A percentile compares a stretch with the other conserved stretches of the same genome.
Evolutionary conservation across 2,113 vertebrate species (phyloP).

Genomic region (Stigmatopora argus): DNA sequence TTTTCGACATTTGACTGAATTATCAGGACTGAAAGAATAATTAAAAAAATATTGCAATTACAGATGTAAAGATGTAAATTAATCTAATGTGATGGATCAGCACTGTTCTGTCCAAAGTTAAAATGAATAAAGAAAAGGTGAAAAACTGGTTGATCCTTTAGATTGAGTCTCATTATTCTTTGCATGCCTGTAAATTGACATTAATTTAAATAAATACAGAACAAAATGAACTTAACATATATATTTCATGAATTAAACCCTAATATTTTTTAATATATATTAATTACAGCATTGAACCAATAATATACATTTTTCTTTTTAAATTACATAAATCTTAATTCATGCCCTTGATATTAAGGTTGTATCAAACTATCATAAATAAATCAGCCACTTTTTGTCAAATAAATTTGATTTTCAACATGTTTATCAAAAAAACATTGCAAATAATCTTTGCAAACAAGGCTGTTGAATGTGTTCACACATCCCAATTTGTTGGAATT

Average conservation of each 20-base stretch:
- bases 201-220: slow-evolving; percentile 6
- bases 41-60: not conserved
- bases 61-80: not conserved
- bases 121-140: not conserved
- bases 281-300: too few relatives aligned
- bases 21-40: not conserved
- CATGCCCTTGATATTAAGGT: too few relatives aligned
- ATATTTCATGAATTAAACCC: slow-evolving; percentile 51
- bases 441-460: not conserved
- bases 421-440: too few relatives aligned
- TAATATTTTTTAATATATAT: too few relatives aligned
- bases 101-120: not conserved
- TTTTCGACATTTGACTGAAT: slow-evolving; percentile 2
- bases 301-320: too few relatives aligned
- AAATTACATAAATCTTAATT: too few relatives aligned
- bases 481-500: not conserved
- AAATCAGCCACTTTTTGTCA: too few relatives aligned
- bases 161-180: not conserved
- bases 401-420: too few relatives aligned
- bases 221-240: slow-evolving; percentile 32
- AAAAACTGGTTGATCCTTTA: not conserved
- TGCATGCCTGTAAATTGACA: not conserved
- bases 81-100: not conserved
- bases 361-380: too few relatives aligned
- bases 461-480: not conserved